These are phyloP conservation scores for Limnothrissa miodon DNA, from an alignment of 2,113 vertebrate species.

Conservation along the genomic window DNA sequence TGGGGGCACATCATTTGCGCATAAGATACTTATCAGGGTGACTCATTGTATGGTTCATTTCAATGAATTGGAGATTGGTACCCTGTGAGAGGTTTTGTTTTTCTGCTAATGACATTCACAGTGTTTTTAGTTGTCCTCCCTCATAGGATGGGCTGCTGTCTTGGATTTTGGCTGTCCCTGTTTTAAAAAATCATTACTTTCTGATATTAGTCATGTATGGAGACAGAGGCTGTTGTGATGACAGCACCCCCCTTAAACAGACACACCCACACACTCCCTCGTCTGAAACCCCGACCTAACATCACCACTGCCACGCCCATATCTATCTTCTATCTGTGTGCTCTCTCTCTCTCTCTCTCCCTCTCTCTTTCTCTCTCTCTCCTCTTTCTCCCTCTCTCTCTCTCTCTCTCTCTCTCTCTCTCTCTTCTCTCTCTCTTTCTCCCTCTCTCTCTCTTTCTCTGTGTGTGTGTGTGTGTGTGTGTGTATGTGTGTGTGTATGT, in stretches of 20 bases:
- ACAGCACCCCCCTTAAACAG: no score
- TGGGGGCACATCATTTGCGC: not conserved
- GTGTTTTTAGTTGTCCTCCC: not conserved
- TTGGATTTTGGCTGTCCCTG: not conserved
- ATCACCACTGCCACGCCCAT: not conserved
- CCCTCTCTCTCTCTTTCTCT: no score
- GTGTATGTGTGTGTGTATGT: no score
- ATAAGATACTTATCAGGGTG: not conserved
- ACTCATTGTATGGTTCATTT: not conserved
- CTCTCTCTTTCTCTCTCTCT: no score
- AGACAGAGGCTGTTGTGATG: not conserved
- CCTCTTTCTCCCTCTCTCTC: no score
- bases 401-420: not conserved
- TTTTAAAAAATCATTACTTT: not conserved
- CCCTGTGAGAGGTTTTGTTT: not conserved
- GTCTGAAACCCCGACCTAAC: not conserved
- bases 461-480: no score
- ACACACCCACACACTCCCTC: no score
- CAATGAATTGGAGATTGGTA: not conserved
- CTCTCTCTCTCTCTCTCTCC: not conserved
- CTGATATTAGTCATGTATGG: not conserved
- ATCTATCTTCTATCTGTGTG: not conserved
- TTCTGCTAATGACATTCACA: not conserved
- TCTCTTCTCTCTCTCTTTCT: no score
- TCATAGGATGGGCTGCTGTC: not conserved